These are phyloP conservation scores for Spheniscus humboldti DNA, from an alignment of 2,797 vertebrate species.

Conservation along the genomic window DNA sequence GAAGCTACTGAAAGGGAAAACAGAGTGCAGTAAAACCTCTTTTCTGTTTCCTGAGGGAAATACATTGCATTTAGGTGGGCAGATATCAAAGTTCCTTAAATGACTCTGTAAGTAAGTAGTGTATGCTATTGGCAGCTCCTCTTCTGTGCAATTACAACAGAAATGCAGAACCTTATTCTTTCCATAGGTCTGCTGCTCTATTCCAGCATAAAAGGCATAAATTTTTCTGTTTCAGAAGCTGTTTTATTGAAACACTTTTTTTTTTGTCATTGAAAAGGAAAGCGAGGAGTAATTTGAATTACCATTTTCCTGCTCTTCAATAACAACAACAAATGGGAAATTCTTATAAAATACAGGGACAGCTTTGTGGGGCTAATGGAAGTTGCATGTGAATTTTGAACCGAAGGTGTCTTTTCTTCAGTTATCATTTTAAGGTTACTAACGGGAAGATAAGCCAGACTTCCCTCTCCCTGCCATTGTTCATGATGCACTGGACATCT, in stretches of 20 bases:
- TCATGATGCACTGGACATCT: neutral
- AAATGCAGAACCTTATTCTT: neutral
- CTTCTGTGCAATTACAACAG: neutral
- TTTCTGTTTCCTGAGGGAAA: neutral
- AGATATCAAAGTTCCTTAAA: neutral
- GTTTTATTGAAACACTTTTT: neutral
- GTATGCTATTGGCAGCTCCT: neutral
- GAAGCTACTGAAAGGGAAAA: neutral
- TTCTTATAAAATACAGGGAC: neutral
- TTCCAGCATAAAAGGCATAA: neutral
- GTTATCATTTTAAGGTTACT: neutral
- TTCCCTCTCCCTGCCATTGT: neutral
- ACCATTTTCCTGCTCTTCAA: neutral
- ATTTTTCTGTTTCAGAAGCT: slow-evolving; percentile 6
- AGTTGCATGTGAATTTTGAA: neutral
- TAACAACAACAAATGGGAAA: slow-evolving; percentile 3
- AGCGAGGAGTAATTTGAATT: slow-evolving; percentile 13
- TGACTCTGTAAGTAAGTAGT: neutral
- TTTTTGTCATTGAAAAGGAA: slow-evolving; percentile 1
- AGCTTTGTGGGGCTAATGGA: neutral
- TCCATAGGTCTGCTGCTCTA: neutral
- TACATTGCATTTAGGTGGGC: neutral
- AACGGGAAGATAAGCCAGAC: neutral
- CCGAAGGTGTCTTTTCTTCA: neutral
- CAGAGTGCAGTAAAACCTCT: neutral